Percentiles rank a stretch among this genome's conserved stretches.
Evolutionary conservation across 2,888 invertebrate species (phyloP).

Genomic region (Drosophila cracens): DNA sequence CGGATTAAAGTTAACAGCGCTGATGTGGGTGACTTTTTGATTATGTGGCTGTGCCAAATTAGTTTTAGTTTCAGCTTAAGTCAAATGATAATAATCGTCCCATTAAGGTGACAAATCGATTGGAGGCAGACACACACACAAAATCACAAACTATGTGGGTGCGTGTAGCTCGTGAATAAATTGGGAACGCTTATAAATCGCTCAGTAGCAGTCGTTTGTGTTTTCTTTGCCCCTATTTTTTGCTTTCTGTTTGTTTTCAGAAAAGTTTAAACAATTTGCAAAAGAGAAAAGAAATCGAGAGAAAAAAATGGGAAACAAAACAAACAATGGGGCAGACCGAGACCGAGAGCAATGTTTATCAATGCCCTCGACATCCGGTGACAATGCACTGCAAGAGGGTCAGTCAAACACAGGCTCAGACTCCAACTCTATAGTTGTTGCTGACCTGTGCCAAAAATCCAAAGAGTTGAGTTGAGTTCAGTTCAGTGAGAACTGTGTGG

Average conservation of each 20-base stretch:
- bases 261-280: conserved; percentile 62
- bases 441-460: conserved; percentile 43
- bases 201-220: conserved; percentile 35
- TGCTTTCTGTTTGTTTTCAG: conserved; percentile 39
- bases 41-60: conserved; percentile 70
- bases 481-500: not conserved
- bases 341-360: conserved; percentile 19
- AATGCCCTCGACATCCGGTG: conserved; percentile 59
- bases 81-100: conserved; percentile 49
- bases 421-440: conserved; percentile 29
- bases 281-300: conserved; percentile 6
- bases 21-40: conserved; percentile 57
- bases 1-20: conserved; percentile 21
- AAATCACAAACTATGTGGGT: conserved; percentile 15
- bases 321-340: conserved; percentile 51
- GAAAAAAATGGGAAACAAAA: conserved; percentile 31
- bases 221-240: conserved; percentile 18
- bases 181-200: conserved; percentile 51
- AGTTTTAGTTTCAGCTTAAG: conserved; percentile 52
- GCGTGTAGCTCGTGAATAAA: conserved; percentile 27
- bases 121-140: not conserved
- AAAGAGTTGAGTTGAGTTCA: conserved; percentile 23
- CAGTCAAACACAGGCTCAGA: conserved; percentile 29
- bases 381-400: conserved; percentile 67
- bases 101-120: conserved; percentile 62